These are phyloP conservation scores for Prunella fulvescens DNA, from an alignment of 2,113 vertebrate genomes.

Conservation along the genomic window DNA sequence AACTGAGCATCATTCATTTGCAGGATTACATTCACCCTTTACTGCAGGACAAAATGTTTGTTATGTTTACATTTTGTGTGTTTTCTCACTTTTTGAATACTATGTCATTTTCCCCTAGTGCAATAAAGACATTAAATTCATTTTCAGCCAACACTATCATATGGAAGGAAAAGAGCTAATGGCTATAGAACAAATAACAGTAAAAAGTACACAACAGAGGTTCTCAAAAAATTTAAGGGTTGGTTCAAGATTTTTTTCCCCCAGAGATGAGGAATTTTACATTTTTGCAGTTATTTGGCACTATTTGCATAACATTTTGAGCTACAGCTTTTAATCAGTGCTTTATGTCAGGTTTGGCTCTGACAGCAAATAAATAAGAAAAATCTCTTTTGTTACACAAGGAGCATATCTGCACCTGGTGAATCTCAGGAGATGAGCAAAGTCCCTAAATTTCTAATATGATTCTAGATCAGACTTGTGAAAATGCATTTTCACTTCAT, in stretches of 20 bases:
- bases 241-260: background rate
- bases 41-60: background rate
- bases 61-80: background rate
- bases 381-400: background rate
- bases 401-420: background rate
- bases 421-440: background rate
- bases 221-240: background rate
- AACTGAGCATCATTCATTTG: background rate
- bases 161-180: constrained; percentile 16
- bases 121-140: constrained; percentile 10
- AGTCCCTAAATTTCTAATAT: background rate
- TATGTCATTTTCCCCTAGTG: background rate
- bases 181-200: background rate
- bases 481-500: background rate
- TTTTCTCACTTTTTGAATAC: constrained; percentile 9
- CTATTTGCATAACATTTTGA: background rate
- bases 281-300: background rate
- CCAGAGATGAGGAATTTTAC: background rate
- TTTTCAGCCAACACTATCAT: background rate
- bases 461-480: background rate
- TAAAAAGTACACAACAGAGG: background rate
- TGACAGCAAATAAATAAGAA: background rate
- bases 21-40: background rate
- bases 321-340: background rate
- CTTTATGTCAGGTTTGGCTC: background rate